Conservation (phyloP, 2,888 invertebrate genomes). For the Tetrapedia diversipes region DNA sequence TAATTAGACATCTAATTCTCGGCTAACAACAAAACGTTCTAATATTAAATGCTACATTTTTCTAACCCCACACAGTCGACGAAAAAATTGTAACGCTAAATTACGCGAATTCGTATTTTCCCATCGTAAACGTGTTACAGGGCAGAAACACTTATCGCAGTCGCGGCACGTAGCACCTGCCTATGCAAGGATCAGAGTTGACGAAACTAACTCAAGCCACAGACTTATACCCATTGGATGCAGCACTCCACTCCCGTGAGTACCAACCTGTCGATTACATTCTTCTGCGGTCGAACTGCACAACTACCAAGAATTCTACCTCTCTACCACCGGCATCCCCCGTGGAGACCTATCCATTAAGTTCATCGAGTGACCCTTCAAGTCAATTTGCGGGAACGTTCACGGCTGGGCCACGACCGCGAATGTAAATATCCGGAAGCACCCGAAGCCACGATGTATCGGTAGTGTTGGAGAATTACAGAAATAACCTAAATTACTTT, state of each 20-base stretch:
- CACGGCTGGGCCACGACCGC: not conserved
- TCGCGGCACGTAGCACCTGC: not conserved
- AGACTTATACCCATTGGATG: no score
- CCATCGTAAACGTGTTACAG: no score
- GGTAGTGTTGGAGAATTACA: not conserved
- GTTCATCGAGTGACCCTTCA: constrained; percentile 13
- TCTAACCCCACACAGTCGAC: no score
- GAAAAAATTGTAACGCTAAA: no score
- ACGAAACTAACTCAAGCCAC: no score
- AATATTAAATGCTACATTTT: no score
- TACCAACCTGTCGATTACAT: not conserved
- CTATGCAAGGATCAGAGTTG: no score
- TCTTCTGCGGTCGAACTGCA: not conserved
- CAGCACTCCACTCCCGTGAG: not conserved
- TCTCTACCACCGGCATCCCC: not conserved
- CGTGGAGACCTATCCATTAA: not conserved
- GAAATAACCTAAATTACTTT: no score
- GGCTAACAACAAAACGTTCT: no score
- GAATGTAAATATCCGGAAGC: constrained; percentile 15
- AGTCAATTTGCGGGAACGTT: constrained; percentile 19
- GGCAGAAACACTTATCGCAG: not conserved
- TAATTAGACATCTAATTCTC: no score
- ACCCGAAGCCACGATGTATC: constrained; percentile 5
- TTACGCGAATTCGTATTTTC: no score
- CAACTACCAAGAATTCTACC: not conserved